Base-by-base conservation (phyloP, 2,888 invertebrate genomes). In the Drosophila tripunctata region DNA sequence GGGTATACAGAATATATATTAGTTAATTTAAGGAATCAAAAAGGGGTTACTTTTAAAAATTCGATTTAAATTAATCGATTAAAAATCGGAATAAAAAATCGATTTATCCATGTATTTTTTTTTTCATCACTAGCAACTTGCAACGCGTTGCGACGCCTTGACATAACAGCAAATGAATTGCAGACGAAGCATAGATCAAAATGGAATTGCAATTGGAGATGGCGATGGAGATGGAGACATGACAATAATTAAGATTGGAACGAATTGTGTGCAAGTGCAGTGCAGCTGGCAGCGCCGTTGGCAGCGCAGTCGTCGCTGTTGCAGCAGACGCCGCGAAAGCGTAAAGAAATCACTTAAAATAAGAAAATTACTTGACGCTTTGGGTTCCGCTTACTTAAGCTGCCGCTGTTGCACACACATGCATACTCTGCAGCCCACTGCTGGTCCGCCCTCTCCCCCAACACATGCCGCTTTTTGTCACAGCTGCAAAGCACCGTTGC, bases 231-330 rank as follows among this genome's bases (percentile, higher is more conserved):
- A 40, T 67, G 51, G 40, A 52, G 44, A 45, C 21, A 64, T 63
- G 87, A 75, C 76, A 82, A 85, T 79, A 82, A 82, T 82, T 82
- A 87, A 85, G 86, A 85, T 87, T 68, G 85, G 71, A 87, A 68
- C 82, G 75, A 78, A 82, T 82, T 19, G 14, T 30, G 36, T 30
- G 10, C 47, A 6, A 27, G 15, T n/a, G n/a, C 7, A 30, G 44
- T 8, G 48, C 44, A 5, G 43, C 33, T 8, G 10, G 17, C n/a
- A 40, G 17, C 27, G 27, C 17, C 3, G 33, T 21, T 4, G 24
- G 8, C 6, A 24, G 21, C 0, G 64, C 12, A 0, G 17, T 19
- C 12, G 54, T 5, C 2, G 55, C 45, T 27, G 22, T 15, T 38
- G 43, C 50, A 64, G 65, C 45, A 56, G 44, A 45, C 64, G 60